These are phyloP conservation scores for Nymphicus hollandicus DNA, from an alignment of 2,113 vertebrate genomes.

Conservation along the genomic window DNA sequence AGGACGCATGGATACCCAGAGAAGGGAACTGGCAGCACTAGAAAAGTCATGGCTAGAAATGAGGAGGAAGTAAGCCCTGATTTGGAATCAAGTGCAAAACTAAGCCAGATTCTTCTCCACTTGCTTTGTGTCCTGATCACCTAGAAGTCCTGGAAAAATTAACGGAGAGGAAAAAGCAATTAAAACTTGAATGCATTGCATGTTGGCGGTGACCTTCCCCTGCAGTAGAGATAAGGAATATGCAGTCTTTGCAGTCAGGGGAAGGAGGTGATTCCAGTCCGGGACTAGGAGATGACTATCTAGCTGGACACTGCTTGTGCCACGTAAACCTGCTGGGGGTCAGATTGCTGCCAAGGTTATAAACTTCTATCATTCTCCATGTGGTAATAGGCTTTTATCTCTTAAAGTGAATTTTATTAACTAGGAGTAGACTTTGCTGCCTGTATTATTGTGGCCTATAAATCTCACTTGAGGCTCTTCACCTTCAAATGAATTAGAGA, in stretches of 20 bases:
- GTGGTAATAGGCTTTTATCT: slow-evolving; percentile 17
- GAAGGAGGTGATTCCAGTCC: background rate
- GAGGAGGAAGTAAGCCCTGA: background rate
- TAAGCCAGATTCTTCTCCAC: background rate
- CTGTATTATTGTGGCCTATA: background rate
- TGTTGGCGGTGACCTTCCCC: background rate
- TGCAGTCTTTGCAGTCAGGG: background rate
- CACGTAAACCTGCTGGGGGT: background rate
- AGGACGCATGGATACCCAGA: background rate
- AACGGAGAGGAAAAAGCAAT: background rate
- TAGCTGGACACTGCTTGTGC: background rate
- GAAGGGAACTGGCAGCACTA: background rate
- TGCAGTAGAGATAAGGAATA: background rate
- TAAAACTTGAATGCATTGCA: background rate
- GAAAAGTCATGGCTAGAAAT: background rate
- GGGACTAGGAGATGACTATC: background rate
- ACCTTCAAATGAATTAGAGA: background rate
- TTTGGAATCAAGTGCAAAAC: background rate
- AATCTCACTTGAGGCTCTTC: background rate
- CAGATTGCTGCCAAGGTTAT: background rate
- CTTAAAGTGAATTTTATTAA: background rate
- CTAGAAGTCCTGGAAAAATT: background rate
- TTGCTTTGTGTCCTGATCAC: background rate
- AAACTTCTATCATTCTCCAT: background rate
- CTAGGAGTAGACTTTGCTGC: slow-evolving; percentile 24